Evolutionary conservation across 2,797 vertebrate species (phyloP).

Genomic region (Telmatherina bonti): DNA sequence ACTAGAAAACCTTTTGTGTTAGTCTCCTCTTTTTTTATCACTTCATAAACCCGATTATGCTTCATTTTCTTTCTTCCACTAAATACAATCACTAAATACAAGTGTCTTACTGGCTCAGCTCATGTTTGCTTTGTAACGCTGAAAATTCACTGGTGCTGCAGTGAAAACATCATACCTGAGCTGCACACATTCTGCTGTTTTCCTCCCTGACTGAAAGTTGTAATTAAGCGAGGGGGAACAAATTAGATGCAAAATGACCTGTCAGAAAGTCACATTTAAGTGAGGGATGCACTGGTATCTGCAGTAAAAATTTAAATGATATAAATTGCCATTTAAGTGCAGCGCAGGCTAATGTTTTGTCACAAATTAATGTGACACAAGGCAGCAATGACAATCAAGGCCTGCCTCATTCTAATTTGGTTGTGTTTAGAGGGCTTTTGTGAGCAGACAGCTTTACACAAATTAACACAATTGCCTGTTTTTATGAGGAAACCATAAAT

Average conservation of each 20-base stretch:
- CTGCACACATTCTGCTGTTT: conserved; percentile 23
- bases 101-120: conserved; percentile 65
- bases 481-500: conserved; percentile 96
- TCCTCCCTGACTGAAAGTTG: conserved; percentile 91
- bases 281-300: conserved; percentile 92
- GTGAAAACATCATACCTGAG: conserved; percentile 44
- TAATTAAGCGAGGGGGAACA: conserved; percentile 97
- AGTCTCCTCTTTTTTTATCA: conserved; percentile 5
- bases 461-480: conserved; percentile 97
- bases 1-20: conserved; percentile 7
- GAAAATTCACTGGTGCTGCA: conserved; percentile 4
- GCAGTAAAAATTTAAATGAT: conserved; percentile 99
- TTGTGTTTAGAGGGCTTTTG: conserved; percentile 97
- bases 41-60: neutral
- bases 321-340: conserved; percentile 99
- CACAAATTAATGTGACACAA: conserved; percentile 99
- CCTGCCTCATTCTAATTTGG: conserved; percentile 98
- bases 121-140: conserved; percentile 46
- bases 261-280: conserved; percentile 99
- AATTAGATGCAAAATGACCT: conserved; percentile 97
- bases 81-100: conserved; percentile 29
- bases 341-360: conserved; percentile 96
- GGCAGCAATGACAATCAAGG: conserved; percentile 98
- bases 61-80: neutral
- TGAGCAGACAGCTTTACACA: conserved; percentile 91